Percentiles rank a stretch among this genome's conserved stretches.
phyloP scores from a whole-genome alignment of 1,140 invertebrate genomes.

The Globodera ellingtonae region DNA sequence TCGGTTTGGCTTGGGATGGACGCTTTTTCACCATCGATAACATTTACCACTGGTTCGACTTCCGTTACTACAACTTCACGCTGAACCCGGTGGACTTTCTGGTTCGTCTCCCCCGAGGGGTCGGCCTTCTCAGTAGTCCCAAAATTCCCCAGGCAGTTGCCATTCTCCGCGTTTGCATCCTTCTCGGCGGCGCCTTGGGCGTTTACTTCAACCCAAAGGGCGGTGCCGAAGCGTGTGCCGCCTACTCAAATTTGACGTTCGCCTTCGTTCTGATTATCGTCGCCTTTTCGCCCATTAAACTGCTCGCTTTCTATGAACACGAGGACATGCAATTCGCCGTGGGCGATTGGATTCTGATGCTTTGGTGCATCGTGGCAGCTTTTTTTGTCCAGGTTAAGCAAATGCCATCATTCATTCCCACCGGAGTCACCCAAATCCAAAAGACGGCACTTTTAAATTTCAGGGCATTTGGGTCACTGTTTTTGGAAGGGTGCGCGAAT shows the following conservation, averaged over 20 bases:
- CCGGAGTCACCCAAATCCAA: too few species aligned
- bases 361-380: slow-evolving; percentile 61
- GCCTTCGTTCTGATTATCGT: slow-evolving; percentile 48
- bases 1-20: slow-evolving; percentile 64
- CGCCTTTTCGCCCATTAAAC: slow-evolving; percentile 62
- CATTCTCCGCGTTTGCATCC: slow-evolving; percentile 52
- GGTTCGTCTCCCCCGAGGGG: slow-evolving; percentile 36
- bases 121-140: neutral
- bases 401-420: too few species aligned
- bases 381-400: slow-evolving; percentile 51
- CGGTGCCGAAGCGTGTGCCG: slow-evolving; percentile 53
- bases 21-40: slow-evolving; percentile 62
- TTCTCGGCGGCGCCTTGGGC: slow-evolving; percentile 59
- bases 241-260: slow-evolving; percentile 55
- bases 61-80: slow-evolving; percentile 57
- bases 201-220: slow-evolving; percentile 60
- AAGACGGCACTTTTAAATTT: slow-evolving; percentile 22
- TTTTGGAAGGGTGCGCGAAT: slow-evolving; percentile 56
- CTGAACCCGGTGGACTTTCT: slow-evolving; percentile 63
- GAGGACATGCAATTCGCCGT: slow-evolving; percentile 53
- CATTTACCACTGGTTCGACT: slow-evolving; percentile 62
- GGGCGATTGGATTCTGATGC: slow-evolving; percentile 60
- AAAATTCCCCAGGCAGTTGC: slow-evolving; percentile 53
- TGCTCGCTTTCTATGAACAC: slow-evolving; percentile 62
- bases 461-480: slow-evolving; percentile 60